Evolutionary conservation across 2,797 vertebrate genomes (phyloP).

Genomic region (Gymnopithys bicolor): DNA sequence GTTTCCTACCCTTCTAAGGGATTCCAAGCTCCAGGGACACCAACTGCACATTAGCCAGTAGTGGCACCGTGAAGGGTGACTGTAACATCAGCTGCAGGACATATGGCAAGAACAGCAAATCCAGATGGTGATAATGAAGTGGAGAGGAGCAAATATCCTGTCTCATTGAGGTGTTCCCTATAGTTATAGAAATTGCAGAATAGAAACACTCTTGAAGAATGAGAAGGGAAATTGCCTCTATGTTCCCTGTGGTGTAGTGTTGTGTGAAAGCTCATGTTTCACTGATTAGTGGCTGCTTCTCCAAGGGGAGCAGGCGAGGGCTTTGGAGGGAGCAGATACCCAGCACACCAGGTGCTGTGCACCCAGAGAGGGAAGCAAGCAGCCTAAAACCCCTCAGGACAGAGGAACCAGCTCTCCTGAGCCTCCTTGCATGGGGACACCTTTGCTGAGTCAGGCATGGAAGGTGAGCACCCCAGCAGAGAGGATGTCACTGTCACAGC

Average conservation of each 20-base stretch:
- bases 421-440: neutral
- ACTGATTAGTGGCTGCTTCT: neutral
- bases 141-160: neutral
- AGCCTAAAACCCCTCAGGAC: neutral
- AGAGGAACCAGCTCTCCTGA: neutral
- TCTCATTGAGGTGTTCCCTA: neutral
- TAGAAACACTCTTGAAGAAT: neutral
- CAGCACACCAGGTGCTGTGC: neutral
- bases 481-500: neutral
- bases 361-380: neutral
- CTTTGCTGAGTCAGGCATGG: neutral
- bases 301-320: neutral
- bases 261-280: neutral
- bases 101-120: neutral
- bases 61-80: neutral
- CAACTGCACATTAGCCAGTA: rapidly evolving
- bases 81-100: neutral
- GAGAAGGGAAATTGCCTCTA: neutral
- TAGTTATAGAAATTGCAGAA: neutral
- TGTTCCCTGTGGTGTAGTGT: neutral
- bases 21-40: neutral
- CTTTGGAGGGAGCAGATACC: neutral
- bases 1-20: neutral
- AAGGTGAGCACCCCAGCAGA: neutral
- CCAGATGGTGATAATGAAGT: neutral